Conservation (phyloP, 2,797 vertebrate genomes). For the Pseudochirops corinnae region DNA sequence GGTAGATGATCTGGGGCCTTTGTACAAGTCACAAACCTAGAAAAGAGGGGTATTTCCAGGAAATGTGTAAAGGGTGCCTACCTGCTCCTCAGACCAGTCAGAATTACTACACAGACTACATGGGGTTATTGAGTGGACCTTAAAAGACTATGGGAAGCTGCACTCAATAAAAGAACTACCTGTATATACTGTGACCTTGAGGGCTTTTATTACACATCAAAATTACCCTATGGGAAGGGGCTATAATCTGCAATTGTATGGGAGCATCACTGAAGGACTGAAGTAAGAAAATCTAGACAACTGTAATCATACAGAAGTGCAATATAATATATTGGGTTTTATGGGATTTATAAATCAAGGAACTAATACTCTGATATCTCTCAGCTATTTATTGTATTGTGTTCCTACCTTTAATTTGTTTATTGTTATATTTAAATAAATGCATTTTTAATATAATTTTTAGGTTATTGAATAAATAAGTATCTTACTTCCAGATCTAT, state of each 20-base stretch:
- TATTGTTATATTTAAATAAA: neutral
- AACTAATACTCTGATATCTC: neutral
- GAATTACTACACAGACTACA: neutral
- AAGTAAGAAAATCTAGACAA: neutral
- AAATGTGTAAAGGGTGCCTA: too few relatives aligned
- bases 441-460: neutral
- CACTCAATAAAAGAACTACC: neutral
- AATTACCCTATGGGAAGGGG: neutral
- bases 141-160: neutral
- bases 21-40: neutral
- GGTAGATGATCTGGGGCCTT: neutral
- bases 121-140: neutral
- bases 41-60: neutral
- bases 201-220: neutral
- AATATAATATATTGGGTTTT: neutral
- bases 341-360: neutral
- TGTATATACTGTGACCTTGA: neutral
- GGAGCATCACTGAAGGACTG: neutral
- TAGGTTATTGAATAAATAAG: constrained; percentile 17
- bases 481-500: constrained; percentile 13
- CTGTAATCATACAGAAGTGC: neutral
- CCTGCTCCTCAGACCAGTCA: neutral
- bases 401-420: neutral
- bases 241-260: neutral
- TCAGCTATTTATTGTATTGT: neutral